These are phyloP conservation scores for Xestobium rufovillosum DNA, from an alignment of 2,888 invertebrate species.

Conservation along the genomic window DNA sequence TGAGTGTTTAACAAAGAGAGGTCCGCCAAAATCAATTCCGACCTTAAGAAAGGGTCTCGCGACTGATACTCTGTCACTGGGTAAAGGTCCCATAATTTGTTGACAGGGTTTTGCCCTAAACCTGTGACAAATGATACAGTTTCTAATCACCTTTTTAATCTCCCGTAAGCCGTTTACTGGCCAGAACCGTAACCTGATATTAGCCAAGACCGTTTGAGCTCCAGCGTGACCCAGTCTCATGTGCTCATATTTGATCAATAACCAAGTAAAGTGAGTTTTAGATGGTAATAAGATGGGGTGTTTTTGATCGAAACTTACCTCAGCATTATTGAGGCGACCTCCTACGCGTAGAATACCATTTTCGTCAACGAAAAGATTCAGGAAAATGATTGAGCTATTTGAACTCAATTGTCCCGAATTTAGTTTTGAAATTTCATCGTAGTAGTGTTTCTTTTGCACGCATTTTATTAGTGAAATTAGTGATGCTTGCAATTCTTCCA, in stretches of 20 bases:
- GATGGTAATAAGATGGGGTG: slow-evolving; percentile 10
- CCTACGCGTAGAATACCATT: too few species aligned
- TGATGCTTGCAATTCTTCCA: too few species aligned
- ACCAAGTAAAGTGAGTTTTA: slow-evolving; percentile 9
- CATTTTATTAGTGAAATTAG: too few species aligned
- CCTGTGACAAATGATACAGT: slow-evolving; percentile 15
- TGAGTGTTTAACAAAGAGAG: slow-evolving; percentile 12
- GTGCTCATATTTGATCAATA: slow-evolving; percentile 10
- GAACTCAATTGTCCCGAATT: too few species aligned
- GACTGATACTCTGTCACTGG: slow-evolving; percentile 5
- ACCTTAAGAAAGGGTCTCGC: slow-evolving; percentile 13
- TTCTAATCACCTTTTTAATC: slow-evolving; percentile 13
- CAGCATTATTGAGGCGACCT: slow-evolving; percentile 9
- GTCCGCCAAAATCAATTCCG: slow-evolving; percentile 17
- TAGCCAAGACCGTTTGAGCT: slow-evolving; percentile 14
- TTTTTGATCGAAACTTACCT: slow-evolving; percentile 5
- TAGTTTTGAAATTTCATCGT: too few species aligned
- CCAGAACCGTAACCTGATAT: slow-evolving; percentile 13
- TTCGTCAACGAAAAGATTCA: too few species aligned
- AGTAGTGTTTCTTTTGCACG: too few species aligned
- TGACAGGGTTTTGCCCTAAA: slow-evolving; percentile 10
- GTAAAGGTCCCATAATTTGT: slow-evolving; percentile 12
- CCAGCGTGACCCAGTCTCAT: slow-evolving; percentile 11
- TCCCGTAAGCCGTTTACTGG: slow-evolving; percentile 8
- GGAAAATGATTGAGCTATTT: too few species aligned